phyloP scores from a whole-genome alignment of 2,113 vertebrate genomes.

The Asarcornis scutulata region DNA sequence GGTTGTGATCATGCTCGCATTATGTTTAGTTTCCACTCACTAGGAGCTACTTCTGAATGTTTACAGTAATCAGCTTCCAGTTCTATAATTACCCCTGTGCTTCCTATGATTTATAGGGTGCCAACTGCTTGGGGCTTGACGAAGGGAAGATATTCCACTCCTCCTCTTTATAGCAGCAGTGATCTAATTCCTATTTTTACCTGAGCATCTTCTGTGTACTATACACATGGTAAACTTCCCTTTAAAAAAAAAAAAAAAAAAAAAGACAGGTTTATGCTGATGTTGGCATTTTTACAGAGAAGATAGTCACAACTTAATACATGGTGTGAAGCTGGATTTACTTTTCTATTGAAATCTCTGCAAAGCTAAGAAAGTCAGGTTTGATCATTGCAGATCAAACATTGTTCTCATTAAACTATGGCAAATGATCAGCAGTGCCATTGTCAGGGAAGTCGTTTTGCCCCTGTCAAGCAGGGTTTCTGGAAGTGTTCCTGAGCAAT shows the following conservation, averaged over 20 bases:
- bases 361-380: conserved; percentile 3
- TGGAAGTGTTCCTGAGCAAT: not conserved
- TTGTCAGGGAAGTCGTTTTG: not conserved
- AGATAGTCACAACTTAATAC: not conserved
- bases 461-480: not conserved
- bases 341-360: not conserved
- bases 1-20: not conserved
- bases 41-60: not conserved
- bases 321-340: not conserved
- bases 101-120: conserved; percentile 59
- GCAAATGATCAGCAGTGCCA: not conserved
- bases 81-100: conserved; percentile 52
- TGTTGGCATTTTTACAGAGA: not conserved
- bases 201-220: not conserved
- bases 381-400: not conserved
- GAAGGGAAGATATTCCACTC: not conserved
- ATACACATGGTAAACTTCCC: not conserved
- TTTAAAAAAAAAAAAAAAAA: not conserved
- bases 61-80: conserved; percentile 36
- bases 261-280: not conserved
- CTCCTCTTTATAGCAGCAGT: conserved; percentile 3
- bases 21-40: not conserved
- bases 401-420: not conserved
- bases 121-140: conserved; percentile 34
- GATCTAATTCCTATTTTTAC: conserved; percentile 55